Conservation (phyloP, 2,888 invertebrate species). For the Lycocerus yunnanus region DNA sequence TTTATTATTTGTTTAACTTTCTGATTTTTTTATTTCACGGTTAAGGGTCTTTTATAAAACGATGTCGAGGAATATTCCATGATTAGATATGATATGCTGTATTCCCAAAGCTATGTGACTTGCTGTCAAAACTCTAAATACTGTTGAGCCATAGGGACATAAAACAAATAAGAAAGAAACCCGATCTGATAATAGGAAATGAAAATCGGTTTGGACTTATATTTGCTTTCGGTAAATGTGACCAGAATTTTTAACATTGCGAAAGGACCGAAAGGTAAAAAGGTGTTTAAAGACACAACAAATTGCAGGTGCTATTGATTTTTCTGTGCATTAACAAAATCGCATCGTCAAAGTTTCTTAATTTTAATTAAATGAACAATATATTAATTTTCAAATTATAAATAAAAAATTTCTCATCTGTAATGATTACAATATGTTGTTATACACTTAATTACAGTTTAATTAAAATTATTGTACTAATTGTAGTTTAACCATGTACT, state of each 20-base stretch:
- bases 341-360: background rate
- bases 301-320: too few relatives aligned
- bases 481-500: conserved; percentile 24
- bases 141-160: conserved; percentile 38
- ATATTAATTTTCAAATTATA: background rate
- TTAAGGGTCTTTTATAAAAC: background rate
- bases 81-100: conserved; percentile 30
- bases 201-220: conserved; percentile 28
- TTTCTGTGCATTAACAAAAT: too few relatives aligned
- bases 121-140: conserved; percentile 42
- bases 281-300: background rate
- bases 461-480: conserved; percentile 24
- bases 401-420: background rate
- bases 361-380: background rate
- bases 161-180: conserved; percentile 40
- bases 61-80: conserved; percentile 16
- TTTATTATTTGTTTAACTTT: background rate
- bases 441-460: conserved; percentile 14
- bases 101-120: conserved; percentile 32
- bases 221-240: conserved; percentile 19
- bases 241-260: conserved; percentile 13
- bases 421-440: background rate
- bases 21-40: background rate
- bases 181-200: conserved; percentile 38
- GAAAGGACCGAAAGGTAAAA: background rate